These are phyloP conservation scores for Dynastes maya DNA, from an alignment of 2,888 invertebrate genomes.

Conservation along the genomic window DNA sequence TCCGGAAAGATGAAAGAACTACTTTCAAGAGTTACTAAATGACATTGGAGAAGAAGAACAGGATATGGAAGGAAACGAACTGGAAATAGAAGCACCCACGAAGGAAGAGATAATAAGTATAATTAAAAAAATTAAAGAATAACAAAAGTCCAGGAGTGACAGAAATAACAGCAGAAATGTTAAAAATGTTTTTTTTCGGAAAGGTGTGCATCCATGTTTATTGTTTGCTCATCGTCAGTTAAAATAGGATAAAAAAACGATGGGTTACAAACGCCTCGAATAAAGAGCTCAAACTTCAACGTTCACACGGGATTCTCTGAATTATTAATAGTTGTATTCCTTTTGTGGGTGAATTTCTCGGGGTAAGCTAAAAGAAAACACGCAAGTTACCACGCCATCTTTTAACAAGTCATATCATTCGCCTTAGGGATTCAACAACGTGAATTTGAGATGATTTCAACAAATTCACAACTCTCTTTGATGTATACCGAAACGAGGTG, in stretches of 20 bases:
- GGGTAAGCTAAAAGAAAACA: slow-evolving; percentile 30
- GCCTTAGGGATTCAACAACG: slow-evolving; percentile 16
- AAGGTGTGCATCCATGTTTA: not conserved
- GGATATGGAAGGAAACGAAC: no score
- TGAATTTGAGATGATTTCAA: slow-evolving; percentile 23
- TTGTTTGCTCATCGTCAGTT: slow-evolving; percentile 2
- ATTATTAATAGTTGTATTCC: slow-evolving; percentile 54
- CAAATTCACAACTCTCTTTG: slow-evolving; percentile 36
- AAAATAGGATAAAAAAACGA: slow-evolving; percentile 3
- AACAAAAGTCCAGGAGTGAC: no score
- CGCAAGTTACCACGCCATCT: slow-evolving; percentile 33
- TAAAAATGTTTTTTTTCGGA: no score
- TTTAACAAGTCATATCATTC: slow-evolving; percentile 34
- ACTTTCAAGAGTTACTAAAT: no score
- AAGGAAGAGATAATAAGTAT: no score
- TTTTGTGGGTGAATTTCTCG: slow-evolving; percentile 51
- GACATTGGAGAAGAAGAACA: no score
- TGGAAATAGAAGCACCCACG: no score
- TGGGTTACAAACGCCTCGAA: slow-evolving; percentile 24
- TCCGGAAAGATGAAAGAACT: no score
- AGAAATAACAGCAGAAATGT: no score
- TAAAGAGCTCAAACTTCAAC: slow-evolving; percentile 23
- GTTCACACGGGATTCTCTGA: slow-evolving; percentile 31
- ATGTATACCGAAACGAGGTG: slow-evolving; percentile 24
- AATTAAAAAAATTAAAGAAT: no score